phyloP scores from a whole-genome alignment of 2,797 vertebrate species.

The Otolemur crassicaudatus region DNA sequence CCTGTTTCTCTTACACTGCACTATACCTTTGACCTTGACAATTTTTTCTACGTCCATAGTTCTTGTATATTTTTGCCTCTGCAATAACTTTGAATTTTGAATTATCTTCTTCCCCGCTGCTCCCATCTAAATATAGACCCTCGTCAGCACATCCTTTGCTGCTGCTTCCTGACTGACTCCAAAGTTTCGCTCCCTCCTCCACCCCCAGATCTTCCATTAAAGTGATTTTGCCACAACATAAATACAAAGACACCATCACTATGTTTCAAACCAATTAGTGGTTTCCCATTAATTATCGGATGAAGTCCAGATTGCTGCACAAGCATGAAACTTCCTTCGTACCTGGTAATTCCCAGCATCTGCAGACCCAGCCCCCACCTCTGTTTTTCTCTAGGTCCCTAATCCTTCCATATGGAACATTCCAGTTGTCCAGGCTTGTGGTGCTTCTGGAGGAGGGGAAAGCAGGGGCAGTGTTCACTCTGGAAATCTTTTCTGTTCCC shows the following conservation, averaged over 20 bases:
- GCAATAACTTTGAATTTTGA: slow-evolving; percentile 41
- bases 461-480: rapidly evolving
- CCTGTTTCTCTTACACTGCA: neutral
- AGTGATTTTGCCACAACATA: slow-evolving; percentile 37
- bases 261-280: slow-evolving; percentile 46
- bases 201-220: neutral
- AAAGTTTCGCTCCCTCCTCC: neutral
- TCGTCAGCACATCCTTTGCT: neutral
- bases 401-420: neutral
- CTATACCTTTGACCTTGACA: neutral
- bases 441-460: neutral
- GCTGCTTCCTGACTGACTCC: slow-evolving; percentile 7
- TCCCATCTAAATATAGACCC: neutral
- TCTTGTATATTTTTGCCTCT: slow-evolving; percentile 30
- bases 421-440: neutral
- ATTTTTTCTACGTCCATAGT: neutral
- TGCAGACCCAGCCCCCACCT: neutral
- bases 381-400: neutral
- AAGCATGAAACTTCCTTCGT: neutral
- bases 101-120: neutral
- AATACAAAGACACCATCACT: neutral
- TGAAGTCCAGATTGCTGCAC: slow-evolving; percentile 11
- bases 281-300: slow-evolving; percentile 29
- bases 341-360: neutral
- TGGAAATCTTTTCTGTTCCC: neutral